These are phyloP conservation scores for Podilymbus podiceps DNA, from an alignment of 2,113 vertebrate species.

Conservation along the genomic window DNA sequence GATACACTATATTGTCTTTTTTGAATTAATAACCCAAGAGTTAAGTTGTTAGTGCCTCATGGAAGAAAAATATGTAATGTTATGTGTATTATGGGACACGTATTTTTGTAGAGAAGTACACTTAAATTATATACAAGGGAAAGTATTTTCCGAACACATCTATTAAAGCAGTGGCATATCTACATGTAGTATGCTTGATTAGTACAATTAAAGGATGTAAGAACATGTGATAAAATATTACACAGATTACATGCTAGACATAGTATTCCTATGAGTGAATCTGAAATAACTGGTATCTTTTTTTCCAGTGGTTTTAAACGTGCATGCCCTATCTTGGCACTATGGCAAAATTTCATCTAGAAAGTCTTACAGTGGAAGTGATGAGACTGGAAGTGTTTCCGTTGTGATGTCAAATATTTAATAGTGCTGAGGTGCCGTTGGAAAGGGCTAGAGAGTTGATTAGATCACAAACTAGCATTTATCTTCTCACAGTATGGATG, in stretches of 20 bases:
- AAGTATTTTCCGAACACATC: not conserved
- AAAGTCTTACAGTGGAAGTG: not conserved
- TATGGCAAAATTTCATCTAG: not conserved
- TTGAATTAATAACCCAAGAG: not conserved
- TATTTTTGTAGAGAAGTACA: not conserved
- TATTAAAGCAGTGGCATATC: not conserved
- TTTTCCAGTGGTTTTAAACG: not conserved
- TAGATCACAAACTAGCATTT: not conserved
- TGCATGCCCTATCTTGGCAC: not conserved
- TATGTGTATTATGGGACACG: not conserved
- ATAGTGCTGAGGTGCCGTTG: not conserved
- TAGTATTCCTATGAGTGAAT: not conserved
- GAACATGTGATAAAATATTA: not conserved
- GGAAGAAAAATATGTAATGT: not conserved
- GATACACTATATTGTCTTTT: not conserved
- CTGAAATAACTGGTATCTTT: not conserved
- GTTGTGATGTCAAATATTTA: not conserved
- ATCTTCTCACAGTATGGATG: not conserved
- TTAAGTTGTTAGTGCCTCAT: not conserved
- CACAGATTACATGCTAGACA: not conserved
- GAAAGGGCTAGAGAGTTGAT: not conserved
- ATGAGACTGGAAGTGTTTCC: not conserved
- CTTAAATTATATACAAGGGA: not conserved
- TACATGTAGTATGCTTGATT: not conserved
- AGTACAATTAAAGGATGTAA: not conserved